A percentile compares a stretch with the other conserved stretches of the same genome.
Conservation (phyloP, 2,888 invertebrate genomes). For the Girardia tigrina region DNA sequence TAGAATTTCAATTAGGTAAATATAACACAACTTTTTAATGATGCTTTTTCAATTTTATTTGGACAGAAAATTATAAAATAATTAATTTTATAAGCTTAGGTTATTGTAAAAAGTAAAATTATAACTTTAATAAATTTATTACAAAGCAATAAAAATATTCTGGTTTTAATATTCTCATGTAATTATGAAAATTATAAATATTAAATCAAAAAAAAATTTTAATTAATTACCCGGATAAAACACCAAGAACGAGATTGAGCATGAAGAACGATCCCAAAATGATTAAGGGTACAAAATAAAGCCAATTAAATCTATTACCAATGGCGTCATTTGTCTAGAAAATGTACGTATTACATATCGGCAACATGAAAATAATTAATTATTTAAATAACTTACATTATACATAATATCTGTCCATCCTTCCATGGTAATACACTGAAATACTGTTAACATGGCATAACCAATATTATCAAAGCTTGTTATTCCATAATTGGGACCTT, state of each 20-base stretch:
- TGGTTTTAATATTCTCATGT: too few relatives aligned
- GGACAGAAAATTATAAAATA: too few relatives aligned
- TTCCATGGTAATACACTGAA: constrained; percentile 99
- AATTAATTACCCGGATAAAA: constrained; percentile 79
- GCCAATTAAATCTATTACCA: constrained; percentile 96
- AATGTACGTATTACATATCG: constrained; percentile 33
- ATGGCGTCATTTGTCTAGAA: constrained; percentile 97
- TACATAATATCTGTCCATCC: constrained; percentile 97
- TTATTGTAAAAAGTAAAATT: too few relatives aligned
- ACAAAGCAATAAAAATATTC: too few relatives aligned
- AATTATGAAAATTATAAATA: too few relatives aligned
- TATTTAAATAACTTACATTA: constrained; percentile 64
- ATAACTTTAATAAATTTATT: too few relatives aligned
- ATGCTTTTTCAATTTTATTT: too few relatives aligned
- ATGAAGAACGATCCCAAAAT: constrained; percentile 99
- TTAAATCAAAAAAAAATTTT: too few relatives aligned
- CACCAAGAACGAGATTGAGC: constrained; percentile 99
- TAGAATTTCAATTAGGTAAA: too few relatives aligned
- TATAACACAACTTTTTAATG: too few relatives aligned
- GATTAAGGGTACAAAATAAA: constrained; percentile 99
- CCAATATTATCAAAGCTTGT: constrained; percentile 98
- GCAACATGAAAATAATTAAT: not conserved
- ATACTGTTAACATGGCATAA: constrained; percentile 97
- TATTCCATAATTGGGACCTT: constrained; percentile 83
- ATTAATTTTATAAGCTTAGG: too few relatives aligned